These are phyloP conservation scores for Tauraco erythrolophus DNA, from an alignment of 2,113 vertebrate species.

Conservation along the genomic window DNA sequence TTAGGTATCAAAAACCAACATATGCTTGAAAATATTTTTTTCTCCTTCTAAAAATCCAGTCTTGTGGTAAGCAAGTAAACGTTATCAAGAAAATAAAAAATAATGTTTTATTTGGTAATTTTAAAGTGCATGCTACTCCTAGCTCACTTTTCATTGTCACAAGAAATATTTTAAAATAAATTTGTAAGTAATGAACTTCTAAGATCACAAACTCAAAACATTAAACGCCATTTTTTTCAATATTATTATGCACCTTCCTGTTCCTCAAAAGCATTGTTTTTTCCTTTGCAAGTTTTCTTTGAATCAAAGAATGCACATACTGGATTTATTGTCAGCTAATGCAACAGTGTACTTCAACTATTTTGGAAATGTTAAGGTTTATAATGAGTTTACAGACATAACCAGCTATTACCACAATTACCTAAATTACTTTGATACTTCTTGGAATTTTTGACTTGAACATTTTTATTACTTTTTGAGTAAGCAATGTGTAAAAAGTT, in stretches of 20 bases:
- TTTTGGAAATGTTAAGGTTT: background rate
- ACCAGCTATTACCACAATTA: background rate
- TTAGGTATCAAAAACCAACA: background rate
- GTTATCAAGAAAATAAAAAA: background rate
- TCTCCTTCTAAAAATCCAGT: background rate
- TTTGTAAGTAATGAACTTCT: background rate
- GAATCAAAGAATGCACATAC: background rate
- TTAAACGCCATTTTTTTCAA: background rate
- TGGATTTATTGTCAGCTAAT: background rate
- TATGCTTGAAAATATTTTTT: background rate
- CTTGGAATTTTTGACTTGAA: background rate
- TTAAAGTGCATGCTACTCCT: background rate
- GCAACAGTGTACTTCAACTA: background rate
- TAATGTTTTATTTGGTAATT: background rate
- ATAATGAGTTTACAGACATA: background rate
- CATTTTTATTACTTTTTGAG: background rate
- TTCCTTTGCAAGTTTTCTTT: background rate
- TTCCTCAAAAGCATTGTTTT: background rate
- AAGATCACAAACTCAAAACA: background rate
- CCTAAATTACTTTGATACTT: background rate
- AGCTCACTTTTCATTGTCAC: background rate
- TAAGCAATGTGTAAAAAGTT: fast-evolving
- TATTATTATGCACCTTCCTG: background rate
- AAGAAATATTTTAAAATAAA: background rate
- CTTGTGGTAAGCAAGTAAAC: background rate